These are phyloP conservation scores for Drosophila vallismaia DNA, from an alignment of 2,888 invertebrate species.

Conservation along the genomic window DNA sequence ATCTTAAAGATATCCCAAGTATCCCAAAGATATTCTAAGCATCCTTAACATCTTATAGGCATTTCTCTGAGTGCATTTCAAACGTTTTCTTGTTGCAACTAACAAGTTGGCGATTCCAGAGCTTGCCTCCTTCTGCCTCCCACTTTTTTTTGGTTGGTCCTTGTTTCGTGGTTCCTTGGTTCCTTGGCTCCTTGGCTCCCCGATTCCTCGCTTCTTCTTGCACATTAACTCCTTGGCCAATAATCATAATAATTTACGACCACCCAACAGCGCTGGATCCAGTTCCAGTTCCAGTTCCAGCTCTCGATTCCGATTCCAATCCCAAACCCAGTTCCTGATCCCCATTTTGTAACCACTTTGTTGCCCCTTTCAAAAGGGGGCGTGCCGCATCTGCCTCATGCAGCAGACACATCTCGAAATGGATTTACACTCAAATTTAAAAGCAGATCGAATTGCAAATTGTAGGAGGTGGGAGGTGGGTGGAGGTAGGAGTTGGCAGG, in stretches of 20 bases:
- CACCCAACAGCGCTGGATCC: conserved; percentile 51
- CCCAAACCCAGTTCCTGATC: too few relatives aligned
- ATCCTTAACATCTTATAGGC: background rate
- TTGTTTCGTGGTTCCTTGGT: too few relatives aligned
- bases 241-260: conserved; percentile 75
- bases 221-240: conserved; percentile 73
- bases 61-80: background rate
- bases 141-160: background rate
- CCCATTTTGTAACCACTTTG: conserved; percentile 66
- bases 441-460: conserved; percentile 10
- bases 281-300: background rate
- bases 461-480: background rate
- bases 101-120: conserved; percentile 72
- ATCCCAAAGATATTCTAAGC: background rate
- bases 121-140: conserved; percentile 37
- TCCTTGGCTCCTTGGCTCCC: too few relatives aligned
- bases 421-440: conserved; percentile 18
- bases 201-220: conserved; percentile 39
- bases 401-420: conserved; percentile 35
- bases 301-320: background rate
- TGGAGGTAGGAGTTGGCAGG: background rate
- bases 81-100: conserved; percentile 36
- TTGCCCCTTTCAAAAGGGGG: conserved; percentile 40
- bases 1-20: background rate
- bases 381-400: conserved; percentile 26